phyloP scores from a whole-genome alignment of 2,113 vertebrate genomes.

The Anas platyrhynchos region DNA sequence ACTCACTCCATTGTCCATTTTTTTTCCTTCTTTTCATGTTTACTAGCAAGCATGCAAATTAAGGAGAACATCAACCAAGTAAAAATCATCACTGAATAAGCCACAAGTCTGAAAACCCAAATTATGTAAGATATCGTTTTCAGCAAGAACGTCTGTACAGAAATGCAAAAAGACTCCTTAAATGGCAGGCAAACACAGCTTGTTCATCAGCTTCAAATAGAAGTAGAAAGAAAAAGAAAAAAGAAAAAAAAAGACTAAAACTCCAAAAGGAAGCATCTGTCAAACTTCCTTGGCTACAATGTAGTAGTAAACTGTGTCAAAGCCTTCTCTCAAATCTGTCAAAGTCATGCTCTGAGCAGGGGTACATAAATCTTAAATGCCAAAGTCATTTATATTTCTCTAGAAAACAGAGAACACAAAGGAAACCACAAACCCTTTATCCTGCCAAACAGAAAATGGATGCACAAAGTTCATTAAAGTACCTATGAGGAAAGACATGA shows the following conservation, averaged over 20 bases:
- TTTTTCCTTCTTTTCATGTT: not conserved
- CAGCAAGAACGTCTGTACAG: not conserved
- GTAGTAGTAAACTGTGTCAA: not conserved
- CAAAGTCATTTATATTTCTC: not conserved
- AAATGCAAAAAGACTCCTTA: not conserved
- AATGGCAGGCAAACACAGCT: not conserved
- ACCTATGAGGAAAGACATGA: not conserved
- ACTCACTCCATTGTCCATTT: not conserved
- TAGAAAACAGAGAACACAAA: not conserved
- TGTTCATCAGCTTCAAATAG: not conserved
- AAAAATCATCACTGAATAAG: not conserved
- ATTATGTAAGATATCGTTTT: not conserved
- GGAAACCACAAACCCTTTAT: not conserved
- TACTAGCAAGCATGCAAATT: not conserved
- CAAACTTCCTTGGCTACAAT: not conserved
- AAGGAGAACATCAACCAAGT: not conserved
- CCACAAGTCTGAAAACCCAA: not conserved
- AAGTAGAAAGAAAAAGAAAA: not conserved
- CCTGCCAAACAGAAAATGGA: not conserved
- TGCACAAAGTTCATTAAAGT: not conserved
- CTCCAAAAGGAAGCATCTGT: not conserved
- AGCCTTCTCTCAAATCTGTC: slow-evolving; percentile 10
- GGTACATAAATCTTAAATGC: not conserved
- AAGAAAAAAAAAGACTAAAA: not conserved
- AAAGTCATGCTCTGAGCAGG: slow-evolving; percentile 1